Conservation (phyloP, 2,888 invertebrate species). For the Patella ulyssiponensis region DNA sequence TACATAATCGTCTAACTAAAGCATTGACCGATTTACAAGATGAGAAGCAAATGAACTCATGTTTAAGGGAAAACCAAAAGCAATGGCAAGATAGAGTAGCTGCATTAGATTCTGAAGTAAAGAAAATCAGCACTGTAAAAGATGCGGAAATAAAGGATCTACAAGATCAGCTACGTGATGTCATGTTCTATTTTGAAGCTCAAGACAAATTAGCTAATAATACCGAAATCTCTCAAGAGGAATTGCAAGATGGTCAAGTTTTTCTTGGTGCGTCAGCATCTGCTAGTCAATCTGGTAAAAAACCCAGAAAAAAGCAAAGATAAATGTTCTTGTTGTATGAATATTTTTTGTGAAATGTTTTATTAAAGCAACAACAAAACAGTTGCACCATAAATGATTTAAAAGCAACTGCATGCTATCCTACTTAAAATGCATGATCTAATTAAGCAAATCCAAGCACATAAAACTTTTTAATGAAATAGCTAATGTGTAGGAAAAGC, state of each 20-base stretch:
- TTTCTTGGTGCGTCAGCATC: constrained; percentile 72
- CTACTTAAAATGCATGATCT: no score
- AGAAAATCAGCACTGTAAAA: constrained; percentile 63
- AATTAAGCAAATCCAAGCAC: no score
- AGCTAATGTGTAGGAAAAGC: no score
- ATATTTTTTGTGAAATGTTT: no score
- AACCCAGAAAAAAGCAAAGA: constrained; percentile 39
- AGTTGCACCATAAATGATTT: no score
- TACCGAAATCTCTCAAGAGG: constrained; percentile 62
- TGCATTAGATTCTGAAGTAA: constrained; percentile 56
- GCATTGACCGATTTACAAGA: constrained; percentile 83
- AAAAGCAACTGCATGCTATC: no score
- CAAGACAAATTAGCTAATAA: constrained; percentile 76
- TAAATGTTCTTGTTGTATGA: constrained; percentile 12
- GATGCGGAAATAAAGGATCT: constrained; percentile 82
- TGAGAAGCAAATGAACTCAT: constrained; percentile 87
- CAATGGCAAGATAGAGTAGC: constrained; percentile 75
- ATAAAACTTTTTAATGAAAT: no score
- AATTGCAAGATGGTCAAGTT: constrained; percentile 77
- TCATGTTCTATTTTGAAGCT: constrained; percentile 97
- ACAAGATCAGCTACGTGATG: constrained; percentile 92
- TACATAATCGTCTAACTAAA: constrained; percentile 76
- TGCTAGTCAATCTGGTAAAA: constrained; percentile 34
- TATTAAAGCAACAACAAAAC: no score
- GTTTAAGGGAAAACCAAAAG: constrained; percentile 83